phyloP scores from a whole-genome alignment of 2,797 vertebrate species.

The Tympanoctomys barrerae region DNA sequence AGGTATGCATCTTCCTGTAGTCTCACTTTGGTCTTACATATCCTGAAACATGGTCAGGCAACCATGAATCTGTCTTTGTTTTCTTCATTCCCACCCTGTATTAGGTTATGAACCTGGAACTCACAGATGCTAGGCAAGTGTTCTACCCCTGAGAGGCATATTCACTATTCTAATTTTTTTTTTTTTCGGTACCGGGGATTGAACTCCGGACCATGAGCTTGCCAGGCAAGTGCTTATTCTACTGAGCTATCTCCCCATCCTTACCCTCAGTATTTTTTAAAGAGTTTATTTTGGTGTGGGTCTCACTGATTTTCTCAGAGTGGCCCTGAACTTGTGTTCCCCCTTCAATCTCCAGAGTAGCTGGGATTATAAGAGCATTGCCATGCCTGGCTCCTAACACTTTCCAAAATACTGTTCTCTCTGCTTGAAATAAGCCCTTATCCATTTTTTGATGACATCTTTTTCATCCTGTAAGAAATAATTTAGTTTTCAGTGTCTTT shows the following conservation, averaged over 20 bases:
- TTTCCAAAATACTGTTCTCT: not conserved
- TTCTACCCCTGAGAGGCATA: not conserved
- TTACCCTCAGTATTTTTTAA: too few relatives aligned
- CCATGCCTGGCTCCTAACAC: not conserved
- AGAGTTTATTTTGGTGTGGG: not conserved
- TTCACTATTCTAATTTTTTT: too few relatives aligned
- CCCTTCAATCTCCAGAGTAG: not conserved
- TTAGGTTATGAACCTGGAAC: not conserved
- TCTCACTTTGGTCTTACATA: not conserved
- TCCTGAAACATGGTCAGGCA: not conserved
- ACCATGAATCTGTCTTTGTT: not conserved
- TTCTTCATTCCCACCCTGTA: not conserved
- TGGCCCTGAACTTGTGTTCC: not conserved
- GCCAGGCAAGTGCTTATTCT: too few relatives aligned
- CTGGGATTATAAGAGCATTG: not conserved
- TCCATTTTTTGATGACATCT: not conserved
- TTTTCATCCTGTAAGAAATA: constrained; percentile 1
- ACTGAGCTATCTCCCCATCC: too few relatives aligned
- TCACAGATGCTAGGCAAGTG: not conserved
- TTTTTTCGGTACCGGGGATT: too few relatives aligned
- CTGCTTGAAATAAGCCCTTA: not conserved
- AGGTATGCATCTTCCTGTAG: not conserved
- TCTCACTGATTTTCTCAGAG: not conserved
- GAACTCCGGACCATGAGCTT: too few relatives aligned
- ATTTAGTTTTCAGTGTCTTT: not conserved